Conservation (phyloP, 2,888 invertebrate species). For the Kryphioiulus occultus region DNA sequence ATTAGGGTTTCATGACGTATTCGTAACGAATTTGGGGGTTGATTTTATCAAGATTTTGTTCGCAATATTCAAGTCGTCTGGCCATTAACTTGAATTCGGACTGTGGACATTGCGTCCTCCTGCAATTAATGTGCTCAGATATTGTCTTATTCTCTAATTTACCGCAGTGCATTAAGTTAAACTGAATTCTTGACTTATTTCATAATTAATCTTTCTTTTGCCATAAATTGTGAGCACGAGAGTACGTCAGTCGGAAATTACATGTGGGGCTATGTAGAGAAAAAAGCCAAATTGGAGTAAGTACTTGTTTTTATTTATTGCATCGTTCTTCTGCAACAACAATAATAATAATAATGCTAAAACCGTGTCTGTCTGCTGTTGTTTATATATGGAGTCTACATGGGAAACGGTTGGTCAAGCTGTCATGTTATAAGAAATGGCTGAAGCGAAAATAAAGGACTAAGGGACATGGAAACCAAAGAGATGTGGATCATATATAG, state of each 20-base stretch:
- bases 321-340: not conserved
- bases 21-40: not conserved
- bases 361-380: not conserved
- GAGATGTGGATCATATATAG: constrained; percentile 18
- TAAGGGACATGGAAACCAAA: not conserved
- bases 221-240: not conserved
- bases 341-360: constrained; percentile 16
- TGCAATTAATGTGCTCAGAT: not conserved
- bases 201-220: not conserved
- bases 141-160: not conserved
- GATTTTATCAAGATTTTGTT: constrained; percentile 18
- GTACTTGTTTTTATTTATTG: not conserved
- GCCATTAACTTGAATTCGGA: not conserved
- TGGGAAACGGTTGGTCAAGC: not conserved
- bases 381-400: not conserved
- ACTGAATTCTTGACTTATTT: constrained; percentile 10
- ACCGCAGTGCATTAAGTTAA: constrained; percentile 7
- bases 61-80: not conserved
- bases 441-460: not conserved
- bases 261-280: not conserved
- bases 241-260: not conserved
- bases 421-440: not conserved
- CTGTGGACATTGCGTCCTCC: not conserved
- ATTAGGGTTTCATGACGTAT: no score
- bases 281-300: not conserved